Evolutionary conservation across 2,113 vertebrate species (phyloP).

Genomic region (Atrichornis clamosus): DNA sequence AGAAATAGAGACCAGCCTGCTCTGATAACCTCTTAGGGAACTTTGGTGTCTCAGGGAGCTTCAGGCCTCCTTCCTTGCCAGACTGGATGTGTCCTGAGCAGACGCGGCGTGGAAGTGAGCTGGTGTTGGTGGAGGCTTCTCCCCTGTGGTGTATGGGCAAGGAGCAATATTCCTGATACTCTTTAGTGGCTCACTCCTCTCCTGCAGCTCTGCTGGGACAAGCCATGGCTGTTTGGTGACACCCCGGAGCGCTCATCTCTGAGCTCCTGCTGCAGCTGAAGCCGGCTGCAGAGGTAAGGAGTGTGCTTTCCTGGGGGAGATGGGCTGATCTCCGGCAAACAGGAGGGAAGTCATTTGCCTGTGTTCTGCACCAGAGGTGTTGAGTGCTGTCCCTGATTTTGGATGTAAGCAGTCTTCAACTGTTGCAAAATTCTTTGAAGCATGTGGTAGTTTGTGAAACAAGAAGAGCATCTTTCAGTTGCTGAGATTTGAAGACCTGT

Average conservation of each 20-base stretch:
- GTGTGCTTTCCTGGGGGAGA: not conserved
- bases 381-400: not conserved
- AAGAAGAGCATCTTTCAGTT: not conserved
- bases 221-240: not conserved
- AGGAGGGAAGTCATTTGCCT: too few relatives aligned
- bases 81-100: not conserved
- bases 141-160: not conserved
- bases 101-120: not conserved
- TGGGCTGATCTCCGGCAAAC: not conserved
- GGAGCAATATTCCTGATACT: not conserved
- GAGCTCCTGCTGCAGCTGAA: not conserved
- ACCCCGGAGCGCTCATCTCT: fast-evolving
- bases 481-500: not conserved
- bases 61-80: not conserved
- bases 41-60: not conserved
- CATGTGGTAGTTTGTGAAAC: not conserved
- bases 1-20: not conserved
- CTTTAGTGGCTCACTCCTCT: not conserved
- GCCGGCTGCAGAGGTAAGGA: not conserved
- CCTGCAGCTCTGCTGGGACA: not conserved
- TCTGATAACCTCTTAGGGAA: not conserved
- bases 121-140: not conserved
- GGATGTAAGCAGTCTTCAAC: not conserved
- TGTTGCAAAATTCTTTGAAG: not conserved
- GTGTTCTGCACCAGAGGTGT: not conserved